phyloP scores from a whole-genome alignment of 2,888 invertebrate genomes.

The Coelogynopora nodosa region DNA sequence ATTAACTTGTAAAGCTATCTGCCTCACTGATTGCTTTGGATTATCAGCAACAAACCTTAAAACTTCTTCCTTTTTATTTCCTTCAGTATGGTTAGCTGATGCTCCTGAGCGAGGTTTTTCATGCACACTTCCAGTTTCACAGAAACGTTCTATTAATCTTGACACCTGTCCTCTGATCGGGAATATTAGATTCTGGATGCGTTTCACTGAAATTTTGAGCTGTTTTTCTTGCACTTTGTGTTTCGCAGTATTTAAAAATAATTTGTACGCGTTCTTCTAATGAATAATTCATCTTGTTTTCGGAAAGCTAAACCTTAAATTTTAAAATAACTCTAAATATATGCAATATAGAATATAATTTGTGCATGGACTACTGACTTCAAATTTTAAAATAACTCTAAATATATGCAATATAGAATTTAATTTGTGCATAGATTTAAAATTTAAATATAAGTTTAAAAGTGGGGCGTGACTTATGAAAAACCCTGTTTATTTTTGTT shows the following conservation, averaged over 20 bases:
- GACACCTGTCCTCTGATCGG: constrained; percentile 22
- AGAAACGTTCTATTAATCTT: neutral
- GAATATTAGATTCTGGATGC: neutral
- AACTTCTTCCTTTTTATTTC: constrained; percentile 8
- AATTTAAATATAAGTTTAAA: no score
- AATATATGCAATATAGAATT: neutral
- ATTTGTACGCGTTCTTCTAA: neutral
- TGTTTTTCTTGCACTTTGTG: constrained; percentile 5
- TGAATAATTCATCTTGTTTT: neutral
- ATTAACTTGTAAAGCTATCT: constrained; percentile 4
- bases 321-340: neutral
- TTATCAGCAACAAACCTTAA: constrained; percentile 1
- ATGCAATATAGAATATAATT: neutral
- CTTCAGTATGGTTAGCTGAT: constrained; percentile 60
- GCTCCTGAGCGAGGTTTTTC: constrained; percentile 15
- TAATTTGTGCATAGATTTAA: neutral
- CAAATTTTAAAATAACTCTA: neutral
- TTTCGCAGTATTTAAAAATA: neutral
- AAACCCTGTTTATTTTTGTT: no score
- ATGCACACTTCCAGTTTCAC: constrained; percentile 26
- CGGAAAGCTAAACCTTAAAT: neutral
- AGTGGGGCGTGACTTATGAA: neutral
- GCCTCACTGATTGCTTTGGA: neutral
- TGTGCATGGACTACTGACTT: neutral
- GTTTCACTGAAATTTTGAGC: neutral